Evolutionary conservation across 2,113 vertebrate species (phyloP), one percentile per base, ranked within the genome.

Genomic region (Tupaia chinensis): DNA sequence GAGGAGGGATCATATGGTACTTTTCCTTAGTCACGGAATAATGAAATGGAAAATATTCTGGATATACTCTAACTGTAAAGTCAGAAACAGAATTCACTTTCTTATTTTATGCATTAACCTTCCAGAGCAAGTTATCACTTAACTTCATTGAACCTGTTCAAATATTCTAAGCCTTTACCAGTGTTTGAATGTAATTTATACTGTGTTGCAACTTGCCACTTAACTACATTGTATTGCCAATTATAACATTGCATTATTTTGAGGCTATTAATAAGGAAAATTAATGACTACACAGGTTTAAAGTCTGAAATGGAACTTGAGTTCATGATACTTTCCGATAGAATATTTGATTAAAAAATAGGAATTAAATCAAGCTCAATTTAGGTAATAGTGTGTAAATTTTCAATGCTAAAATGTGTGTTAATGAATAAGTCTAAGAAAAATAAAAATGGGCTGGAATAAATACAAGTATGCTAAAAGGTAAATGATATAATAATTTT

Each of bases 281-380:
- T 78, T 34, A 85, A 15, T 58, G 34, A 70, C 94, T 63, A 81
- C 27, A 83, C 29, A n/a, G 54, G 54, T 25, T 69, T 68, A 61
- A 95, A 76, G 65, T 76, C 80, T 81, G 20, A 88, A 95, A 84
- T 78, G 22, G 7, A 77, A 74, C 85, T 84, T 80, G 10, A 19
- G 74, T 92, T 85, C 68, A 56, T 34, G 77, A 78, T 77, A 20
- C 13, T 81, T 65, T 81, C n/a, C 78, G 11, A 77, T 92, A 20
- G 12, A 76, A 63, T 85, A 80, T 53, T 92, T 29, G 11, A 92
- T 89, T 34, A 54, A 73, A 79, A 68, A 16, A 14, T 0, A 84
- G 80, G 86, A 87, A 95, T 83, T 73, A 34, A 87, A 92, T 92
- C 53, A 88, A 80, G 84, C 7, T 70, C 32, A 78, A 72, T 87